phyloP scores from a whole-genome alignment of 2,113 vertebrate species.

The Entosphenus tridentatus region DNA sequence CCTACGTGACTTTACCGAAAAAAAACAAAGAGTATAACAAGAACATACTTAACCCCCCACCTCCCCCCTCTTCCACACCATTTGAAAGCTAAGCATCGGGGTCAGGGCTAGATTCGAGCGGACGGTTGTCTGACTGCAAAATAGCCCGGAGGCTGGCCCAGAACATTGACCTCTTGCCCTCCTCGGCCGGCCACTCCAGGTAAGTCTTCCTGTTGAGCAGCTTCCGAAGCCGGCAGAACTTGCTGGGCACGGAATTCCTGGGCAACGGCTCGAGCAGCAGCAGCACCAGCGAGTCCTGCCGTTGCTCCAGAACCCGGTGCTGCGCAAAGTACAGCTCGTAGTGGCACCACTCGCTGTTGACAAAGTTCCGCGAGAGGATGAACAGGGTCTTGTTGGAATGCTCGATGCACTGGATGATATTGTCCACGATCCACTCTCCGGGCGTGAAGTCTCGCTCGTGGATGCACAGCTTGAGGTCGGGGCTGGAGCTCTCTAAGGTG shows the following conservation, averaged over 20 bases:
- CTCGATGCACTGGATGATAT: conserved; percentile 25
- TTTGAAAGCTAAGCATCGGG: too few species aligned
- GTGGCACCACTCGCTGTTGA: conserved; percentile 25
- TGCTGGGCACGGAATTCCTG: not conserved
- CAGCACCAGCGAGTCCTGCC: conserved; percentile 1
- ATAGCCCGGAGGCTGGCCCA: conserved; percentile 2
- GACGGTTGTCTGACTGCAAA: not conserved
- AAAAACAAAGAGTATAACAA: too few species aligned
- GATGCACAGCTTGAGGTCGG: conserved; percentile 19
- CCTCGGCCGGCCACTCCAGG: conserved; percentile 2
- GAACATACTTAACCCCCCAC: too few species aligned
- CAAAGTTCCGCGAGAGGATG: conserved; percentile 23
- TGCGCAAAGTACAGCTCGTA: conserved; percentile 24
- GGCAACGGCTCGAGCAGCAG: not conserved
- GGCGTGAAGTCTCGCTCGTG: conserved; percentile 26
- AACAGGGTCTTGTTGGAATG: conserved; percentile 25
- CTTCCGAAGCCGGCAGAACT: conserved; percentile 3
- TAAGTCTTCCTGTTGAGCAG: conserved; percentile 3
- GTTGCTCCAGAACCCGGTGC: not conserved
- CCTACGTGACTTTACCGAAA: too few species aligned
- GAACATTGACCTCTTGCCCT: not conserved
- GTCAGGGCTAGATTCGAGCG: too few species aligned
- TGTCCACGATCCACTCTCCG: conserved; percentile 25
- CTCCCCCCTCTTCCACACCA: too few species aligned
- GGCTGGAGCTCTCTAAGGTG: conserved; percentile 15